These are phyloP conservation scores for Otus sunia DNA, from an alignment of 2,113 vertebrate species.

Conservation along the genomic window DNA sequence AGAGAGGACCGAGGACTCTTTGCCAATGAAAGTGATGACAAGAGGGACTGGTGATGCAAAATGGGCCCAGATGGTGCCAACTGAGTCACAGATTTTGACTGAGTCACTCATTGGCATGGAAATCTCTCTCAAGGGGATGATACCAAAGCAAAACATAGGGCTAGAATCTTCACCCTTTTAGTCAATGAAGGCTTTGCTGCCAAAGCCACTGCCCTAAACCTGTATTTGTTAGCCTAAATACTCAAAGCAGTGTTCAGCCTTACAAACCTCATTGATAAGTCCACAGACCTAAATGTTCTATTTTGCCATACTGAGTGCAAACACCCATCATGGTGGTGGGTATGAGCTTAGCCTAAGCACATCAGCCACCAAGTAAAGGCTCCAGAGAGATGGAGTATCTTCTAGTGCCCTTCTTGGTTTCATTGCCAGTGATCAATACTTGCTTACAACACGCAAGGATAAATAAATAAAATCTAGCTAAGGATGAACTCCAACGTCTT, in stretches of 20 bases:
- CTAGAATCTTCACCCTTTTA: neutral
- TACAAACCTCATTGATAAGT: neutral
- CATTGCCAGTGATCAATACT: neutral
- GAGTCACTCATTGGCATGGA: neutral
- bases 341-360: neutral
- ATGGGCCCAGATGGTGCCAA: neutral
- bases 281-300: neutral
- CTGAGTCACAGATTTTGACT: constrained; percentile 4
- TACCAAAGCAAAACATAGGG: neutral
- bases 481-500: neutral
- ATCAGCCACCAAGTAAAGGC: neutral
- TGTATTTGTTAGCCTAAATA: neutral
- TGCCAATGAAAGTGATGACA: neutral
- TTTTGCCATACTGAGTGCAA: neutral
- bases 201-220: neutral
- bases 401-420: neutral
- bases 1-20: neutral
- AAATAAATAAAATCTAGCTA: neutral
- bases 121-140: neutral
- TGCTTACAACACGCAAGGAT: neutral
- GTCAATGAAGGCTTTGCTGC: neutral
- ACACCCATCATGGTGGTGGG: neutral
- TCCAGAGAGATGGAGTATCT: neutral
- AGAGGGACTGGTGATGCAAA: constrained; percentile 13
- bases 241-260: neutral